Percentiles rank a stretch among this genome's conserved stretches.
These are phyloP conservation scores for Petrocephalus zakoni DNA, from an alignment of 2,113 vertebrate species.

Conservation along the genomic window DNA sequence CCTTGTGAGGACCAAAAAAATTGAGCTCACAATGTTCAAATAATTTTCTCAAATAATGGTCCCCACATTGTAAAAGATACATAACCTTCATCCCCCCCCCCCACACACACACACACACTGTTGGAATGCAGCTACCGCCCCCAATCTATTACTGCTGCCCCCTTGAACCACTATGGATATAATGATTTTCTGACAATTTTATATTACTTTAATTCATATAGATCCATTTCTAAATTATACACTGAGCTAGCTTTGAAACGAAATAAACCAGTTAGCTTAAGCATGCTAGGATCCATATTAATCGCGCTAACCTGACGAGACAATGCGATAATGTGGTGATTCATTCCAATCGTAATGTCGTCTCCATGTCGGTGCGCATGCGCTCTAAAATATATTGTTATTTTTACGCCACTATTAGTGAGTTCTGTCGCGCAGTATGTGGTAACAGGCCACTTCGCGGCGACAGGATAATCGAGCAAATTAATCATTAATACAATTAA, in stretches of 20 bases:
- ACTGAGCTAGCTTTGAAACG: background rate
- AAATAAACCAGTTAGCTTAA: background rate
- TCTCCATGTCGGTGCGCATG: background rate
- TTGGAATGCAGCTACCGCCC: background rate
- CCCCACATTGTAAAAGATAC: too few species aligned
- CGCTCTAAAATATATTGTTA: background rate
- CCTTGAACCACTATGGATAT: background rate
- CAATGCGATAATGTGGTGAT: background rate
- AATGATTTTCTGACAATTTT: background rate
- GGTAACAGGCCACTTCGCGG: background rate
- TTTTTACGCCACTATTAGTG: background rate
- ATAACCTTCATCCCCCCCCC: background rate
- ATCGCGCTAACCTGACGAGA: background rate
- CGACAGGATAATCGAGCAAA: background rate
- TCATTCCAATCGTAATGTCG: background rate
- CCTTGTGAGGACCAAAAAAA: background rate
- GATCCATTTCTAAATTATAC: background rate
- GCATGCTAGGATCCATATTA: background rate
- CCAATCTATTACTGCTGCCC: background rate
- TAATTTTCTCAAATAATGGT: background rate
- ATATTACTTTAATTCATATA: background rate
- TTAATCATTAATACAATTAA: background rate
- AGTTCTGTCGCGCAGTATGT: background rate
- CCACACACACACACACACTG: background rate
- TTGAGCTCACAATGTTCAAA: background rate